Evolutionary conservation across 2,888 invertebrate genomes (phyloP).

Genomic region (Cosmia pyralina): DNA sequence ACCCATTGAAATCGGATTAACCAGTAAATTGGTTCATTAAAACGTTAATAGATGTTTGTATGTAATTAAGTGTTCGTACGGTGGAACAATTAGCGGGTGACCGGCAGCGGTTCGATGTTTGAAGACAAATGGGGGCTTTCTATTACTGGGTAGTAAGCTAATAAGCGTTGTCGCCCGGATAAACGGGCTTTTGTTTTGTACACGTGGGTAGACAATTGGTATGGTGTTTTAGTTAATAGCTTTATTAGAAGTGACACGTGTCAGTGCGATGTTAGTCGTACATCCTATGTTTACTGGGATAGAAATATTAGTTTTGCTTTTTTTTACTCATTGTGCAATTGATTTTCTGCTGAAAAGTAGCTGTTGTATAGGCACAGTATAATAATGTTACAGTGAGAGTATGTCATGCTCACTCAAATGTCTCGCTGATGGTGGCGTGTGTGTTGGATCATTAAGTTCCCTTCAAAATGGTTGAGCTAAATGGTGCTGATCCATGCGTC

Average conservation of each 20-base stretch:
- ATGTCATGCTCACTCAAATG: too few relatives aligned
- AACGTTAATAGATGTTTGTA: conserved; percentile 62
- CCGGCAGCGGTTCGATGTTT: conserved; percentile 32
- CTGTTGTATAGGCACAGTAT: too few relatives aligned
- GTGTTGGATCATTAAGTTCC: too few relatives aligned
- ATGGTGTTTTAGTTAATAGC: conserved; percentile 34
- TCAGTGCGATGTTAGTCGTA: background rate
- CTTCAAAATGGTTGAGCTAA: too few relatives aligned
- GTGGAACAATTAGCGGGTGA: conserved; percentile 53
- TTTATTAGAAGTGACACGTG: conserved; percentile 42
- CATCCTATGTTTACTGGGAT: background rate
- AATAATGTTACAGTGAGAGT: too few relatives aligned
- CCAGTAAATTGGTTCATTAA: conserved; percentile 67
- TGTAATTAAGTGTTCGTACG: conserved; percentile 53
- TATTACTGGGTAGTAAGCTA: conserved; percentile 42
- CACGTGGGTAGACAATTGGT: conserved; percentile 40
- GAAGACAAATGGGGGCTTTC: conserved; percentile 64
- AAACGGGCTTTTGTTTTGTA: conserved; percentile 34
- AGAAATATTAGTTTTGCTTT: background rate
- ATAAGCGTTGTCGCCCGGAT: conserved; percentile 27
- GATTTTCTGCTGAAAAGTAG: background rate
- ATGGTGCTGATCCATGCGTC: too few relatives aligned
- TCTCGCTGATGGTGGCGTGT: too few relatives aligned
- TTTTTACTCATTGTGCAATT: too few relatives aligned
- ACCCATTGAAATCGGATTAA: conserved; percentile 61